These are phyloP conservation scores for Ailurus styani DNA, from an alignment of 2,113 vertebrate genomes.

Conservation along the genomic window DNA sequence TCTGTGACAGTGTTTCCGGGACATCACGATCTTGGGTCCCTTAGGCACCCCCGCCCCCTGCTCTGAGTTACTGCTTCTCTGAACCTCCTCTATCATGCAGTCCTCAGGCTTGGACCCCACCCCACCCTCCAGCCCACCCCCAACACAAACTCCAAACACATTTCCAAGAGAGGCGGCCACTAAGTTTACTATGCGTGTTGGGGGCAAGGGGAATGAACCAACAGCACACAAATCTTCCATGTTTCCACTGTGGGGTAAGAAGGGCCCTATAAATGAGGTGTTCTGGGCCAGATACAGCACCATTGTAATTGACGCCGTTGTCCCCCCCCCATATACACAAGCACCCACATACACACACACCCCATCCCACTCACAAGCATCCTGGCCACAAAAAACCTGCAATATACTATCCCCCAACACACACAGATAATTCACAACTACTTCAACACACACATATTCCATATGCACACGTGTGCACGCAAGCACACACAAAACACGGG, in stretches of 20 bases:
- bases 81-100: not conserved
- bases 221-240: not conserved
- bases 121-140: not conserved
- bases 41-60: not conserved
- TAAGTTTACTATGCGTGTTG: not conserved
- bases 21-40: not conserved
- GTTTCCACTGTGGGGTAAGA: not conserved
- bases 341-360: not conserved
- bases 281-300: not conserved
- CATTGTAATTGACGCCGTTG: not conserved
- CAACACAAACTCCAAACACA: not conserved
- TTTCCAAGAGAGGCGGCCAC: not conserved
- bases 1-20: not conserved
- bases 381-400: not conserved
- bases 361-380: not conserved
- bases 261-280: not conserved
- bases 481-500: accelerated
- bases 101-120: not conserved
- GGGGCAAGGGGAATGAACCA: not conserved
- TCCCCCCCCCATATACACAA: not conserved
- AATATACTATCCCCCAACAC: not conserved
- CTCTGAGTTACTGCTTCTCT: not conserved
- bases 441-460: not conserved
- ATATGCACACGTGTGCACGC: too few relatives aligned
- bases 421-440: not conserved